Base-by-base conservation (phyloP, 2,113 vertebrate species). In the Vanacampus margaritifer region DNA sequence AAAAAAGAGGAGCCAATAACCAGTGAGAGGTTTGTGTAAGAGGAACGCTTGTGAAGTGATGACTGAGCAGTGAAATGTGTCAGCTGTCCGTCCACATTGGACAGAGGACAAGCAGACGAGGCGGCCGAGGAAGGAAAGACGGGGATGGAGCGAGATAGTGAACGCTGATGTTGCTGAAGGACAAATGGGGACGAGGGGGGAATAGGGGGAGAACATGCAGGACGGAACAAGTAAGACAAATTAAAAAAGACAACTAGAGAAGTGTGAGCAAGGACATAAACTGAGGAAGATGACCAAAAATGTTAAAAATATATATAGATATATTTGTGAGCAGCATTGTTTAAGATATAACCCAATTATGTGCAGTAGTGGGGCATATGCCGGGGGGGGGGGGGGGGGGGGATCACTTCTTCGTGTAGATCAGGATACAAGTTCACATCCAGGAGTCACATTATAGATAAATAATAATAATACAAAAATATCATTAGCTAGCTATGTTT, bases 91-190 rank as follows among this genome's bases (percentile, higher is more conserved):
- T 82, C 71, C 67, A 72, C 68, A 78, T 81, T 86, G 80, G 78
- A 76, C 50, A 76, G 75, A 78, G 69, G 80, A 83, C 78, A 85
- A 41, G 84, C 81, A 75, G 86, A 88, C 75, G 73, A 58, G 75
- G 75, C 73, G 68, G 78, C 75, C 71, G 65, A 73, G 70, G 85
- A 84, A 84, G 79, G 81, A 87, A 84, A 83, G 81, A 79, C 86
- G 59, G 21, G 3, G 78, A 86, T 73, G 73, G 71, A 84, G 81
- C 61, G 80, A 84, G 85, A 85, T 80, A 84, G 79, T 74, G 37
- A 24, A 39, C 86, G 85, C 85, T 85, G 90, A 88, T 81, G 82
- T 86, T 67, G 86, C 77, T 87, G 89, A 87, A 90, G 86, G 83
- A 91, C 85, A 88, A 87, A 85, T 87, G 78, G 76, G 79, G 82